Evolutionary conservation across 2,797 vertebrate species (phyloP), one percentile per base, ranked within the genome.

Genomic region (Capromys pilorides): DNA sequence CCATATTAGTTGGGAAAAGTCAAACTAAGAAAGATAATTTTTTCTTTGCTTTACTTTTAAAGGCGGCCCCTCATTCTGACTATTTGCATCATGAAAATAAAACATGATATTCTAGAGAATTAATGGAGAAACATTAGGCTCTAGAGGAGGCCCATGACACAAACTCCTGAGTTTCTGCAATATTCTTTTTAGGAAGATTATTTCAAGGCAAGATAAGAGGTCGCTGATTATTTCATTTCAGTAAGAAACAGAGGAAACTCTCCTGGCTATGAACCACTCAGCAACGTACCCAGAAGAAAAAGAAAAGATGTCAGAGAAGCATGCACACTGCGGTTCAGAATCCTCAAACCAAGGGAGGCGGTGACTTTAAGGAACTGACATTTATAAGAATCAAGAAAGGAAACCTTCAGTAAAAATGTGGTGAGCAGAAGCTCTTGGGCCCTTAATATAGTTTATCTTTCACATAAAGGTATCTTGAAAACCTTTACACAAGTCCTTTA

Each of bases 401-500:
- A 98, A 98, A 96, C 93, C 71, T 92, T 88, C 95, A 92, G 94
- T 62, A 97, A 95, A 98, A 98, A 88, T 91, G 95, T 86, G 80
- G 85, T 80, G 78, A 97, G 92, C 91, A 93, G 97, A 93, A 91
- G 88, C 95, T 96, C 97, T 95, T 88, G 93, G 97, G 94, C 95
- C 93, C 96, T 96, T 97, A 95, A 86, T 94, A 96, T 93, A 96
- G 97, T 97, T 96, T 97, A 97, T 96, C 97, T 98, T 97, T 96
- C 91, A 97, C 96, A 94, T 96, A 97, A 96, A 91, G 96, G 87
- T 96, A 97, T 96, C 96, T 97, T 96, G 95, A 95, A 97, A 96
- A 97, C 82, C 96, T 94, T 93, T 98, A 98, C 94, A 97, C 95
- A 95, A 97, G 97, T 96, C 96, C 95, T 98, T 97, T 98, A 97